Evolutionary conservation across 2,888 invertebrate genomes (phyloP).

Genomic region (Thelaira solivaga): DNA sequence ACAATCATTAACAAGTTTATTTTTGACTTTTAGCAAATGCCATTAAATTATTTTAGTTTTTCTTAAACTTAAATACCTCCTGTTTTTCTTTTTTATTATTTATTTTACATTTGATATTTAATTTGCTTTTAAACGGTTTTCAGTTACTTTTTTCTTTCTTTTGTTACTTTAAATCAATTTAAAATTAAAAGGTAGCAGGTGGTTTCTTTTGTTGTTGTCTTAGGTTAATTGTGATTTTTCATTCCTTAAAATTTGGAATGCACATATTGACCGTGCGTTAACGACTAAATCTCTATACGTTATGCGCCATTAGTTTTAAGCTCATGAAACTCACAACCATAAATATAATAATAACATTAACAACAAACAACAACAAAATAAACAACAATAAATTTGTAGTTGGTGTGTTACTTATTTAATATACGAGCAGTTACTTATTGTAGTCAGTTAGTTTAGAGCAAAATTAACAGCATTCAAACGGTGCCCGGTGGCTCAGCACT

Average conservation of each 20-base stretch:
- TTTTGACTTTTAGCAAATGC: conserved; percentile 18
- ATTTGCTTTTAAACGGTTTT: neutral
- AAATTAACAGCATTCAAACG: conserved; percentile 20
- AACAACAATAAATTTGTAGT: conserved; percentile 34
- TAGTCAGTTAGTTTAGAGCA: conserved; percentile 18
- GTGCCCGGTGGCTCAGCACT: conserved; percentile 32
- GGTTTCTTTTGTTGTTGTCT: too few relatives aligned
- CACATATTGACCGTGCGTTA: conserved; percentile 76
- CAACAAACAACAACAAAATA: conserved; percentile 4
- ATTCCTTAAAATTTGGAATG: conserved; percentile 61
- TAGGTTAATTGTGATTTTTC: neutral
- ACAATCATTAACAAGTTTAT: conserved; percentile 29
- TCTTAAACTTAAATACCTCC: too few relatives aligned
- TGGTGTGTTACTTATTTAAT: conserved; percentile 25
- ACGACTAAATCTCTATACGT: conserved; percentile 75
- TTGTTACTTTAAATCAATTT: neutral
- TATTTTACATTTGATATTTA: neutral
- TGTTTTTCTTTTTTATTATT: conserved; percentile 12
- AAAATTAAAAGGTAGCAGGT: too few relatives aligned
- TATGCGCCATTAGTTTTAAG: conserved; percentile 75
- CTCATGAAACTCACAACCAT: conserved; percentile 55
- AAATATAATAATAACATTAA: neutral
- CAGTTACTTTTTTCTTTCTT: neutral
- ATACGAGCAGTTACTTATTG: conserved; percentile 37
- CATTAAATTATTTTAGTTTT: neutral